Evolutionary conservation across 2,888 invertebrate genomes (phyloP).

Genomic region (Diogma glabrata): DNA sequence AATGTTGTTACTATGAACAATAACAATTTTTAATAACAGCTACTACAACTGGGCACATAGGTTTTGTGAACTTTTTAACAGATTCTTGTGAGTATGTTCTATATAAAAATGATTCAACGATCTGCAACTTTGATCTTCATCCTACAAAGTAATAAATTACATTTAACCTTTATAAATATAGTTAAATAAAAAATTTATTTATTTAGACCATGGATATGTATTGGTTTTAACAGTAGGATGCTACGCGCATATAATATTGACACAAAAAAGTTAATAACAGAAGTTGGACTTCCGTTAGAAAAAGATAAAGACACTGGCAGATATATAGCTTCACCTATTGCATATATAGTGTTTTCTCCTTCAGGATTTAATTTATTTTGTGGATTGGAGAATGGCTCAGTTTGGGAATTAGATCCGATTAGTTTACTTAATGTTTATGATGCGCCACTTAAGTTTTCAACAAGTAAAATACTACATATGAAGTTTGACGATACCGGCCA

Average conservation of each 20-base stretch:
- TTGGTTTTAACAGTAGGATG: conserved; percentile 40
- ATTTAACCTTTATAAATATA: neutral
- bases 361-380: conserved; percentile 45
- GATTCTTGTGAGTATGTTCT: conserved; percentile 38
- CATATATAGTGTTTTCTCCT: neutral
- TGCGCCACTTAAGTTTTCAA: conserved; percentile 39
- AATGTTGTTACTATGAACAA: no score
- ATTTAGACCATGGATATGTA: conserved; percentile 36
- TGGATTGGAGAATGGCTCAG: conserved; percentile 45
- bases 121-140: conserved; percentile 40
- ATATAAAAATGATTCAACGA: no score
- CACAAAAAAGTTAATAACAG: conserved; percentile 22
- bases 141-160: conserved; percentile 37
- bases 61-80: conserved; percentile 40
- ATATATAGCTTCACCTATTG: neutral
- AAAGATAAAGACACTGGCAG: neutral
- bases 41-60: conserved; percentile 38
- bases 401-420: conserved; percentile 48
- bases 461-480: conserved; percentile 39
- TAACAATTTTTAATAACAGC: conserved; percentile 34
- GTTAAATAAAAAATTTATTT: neutral
- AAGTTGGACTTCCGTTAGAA: conserved; percentile 5
- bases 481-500: conserved; percentile 41
- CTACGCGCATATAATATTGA: conserved; percentile 39
- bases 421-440: conserved; percentile 38